phyloP scores from a whole-genome alignment of 2,113 vertebrate species.

The Beaufortia kweichowensis region DNA sequence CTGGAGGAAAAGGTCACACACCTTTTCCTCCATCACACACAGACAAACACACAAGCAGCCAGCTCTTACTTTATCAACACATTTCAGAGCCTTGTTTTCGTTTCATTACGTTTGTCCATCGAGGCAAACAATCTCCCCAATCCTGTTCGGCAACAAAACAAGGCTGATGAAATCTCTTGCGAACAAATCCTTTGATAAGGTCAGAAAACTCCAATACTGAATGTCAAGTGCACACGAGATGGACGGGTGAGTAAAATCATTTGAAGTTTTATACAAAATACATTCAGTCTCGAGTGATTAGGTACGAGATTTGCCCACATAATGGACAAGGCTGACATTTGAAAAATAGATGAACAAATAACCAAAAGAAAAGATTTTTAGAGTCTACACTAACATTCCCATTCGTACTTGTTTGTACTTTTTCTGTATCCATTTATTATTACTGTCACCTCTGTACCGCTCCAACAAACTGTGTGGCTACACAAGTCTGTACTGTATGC shows the following conservation, averaged over 20 bases:
- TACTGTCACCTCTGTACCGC: background rate
- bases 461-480: background rate
- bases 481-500: background rate
- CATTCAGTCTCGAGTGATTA: conserved; percentile 15
- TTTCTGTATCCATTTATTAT: background rate
- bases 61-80: background rate
- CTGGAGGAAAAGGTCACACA: background rate
- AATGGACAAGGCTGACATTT: conserved; percentile 27
- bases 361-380: background rate
- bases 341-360: conserved; percentile 8
- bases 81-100: conserved; percentile 5
- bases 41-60: background rate
- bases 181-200: conserved; percentile 36
- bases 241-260: conserved; percentile 5
- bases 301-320: background rate
- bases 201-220: conserved; percentile 22
- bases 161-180: conserved; percentile 1
- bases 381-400: background rate
- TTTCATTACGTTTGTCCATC: background rate
- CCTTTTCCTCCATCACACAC: background rate
- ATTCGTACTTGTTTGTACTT: too few species aligned
- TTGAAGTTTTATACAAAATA: background rate
- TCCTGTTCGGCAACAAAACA: background rate
- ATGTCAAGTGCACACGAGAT: conserved; percentile 18
- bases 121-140: conserved; percentile 3